Evolutionary conservation across 2,888 invertebrate genomes (phyloP).

Genomic region (Dromius quadrimaculatus): DNA sequence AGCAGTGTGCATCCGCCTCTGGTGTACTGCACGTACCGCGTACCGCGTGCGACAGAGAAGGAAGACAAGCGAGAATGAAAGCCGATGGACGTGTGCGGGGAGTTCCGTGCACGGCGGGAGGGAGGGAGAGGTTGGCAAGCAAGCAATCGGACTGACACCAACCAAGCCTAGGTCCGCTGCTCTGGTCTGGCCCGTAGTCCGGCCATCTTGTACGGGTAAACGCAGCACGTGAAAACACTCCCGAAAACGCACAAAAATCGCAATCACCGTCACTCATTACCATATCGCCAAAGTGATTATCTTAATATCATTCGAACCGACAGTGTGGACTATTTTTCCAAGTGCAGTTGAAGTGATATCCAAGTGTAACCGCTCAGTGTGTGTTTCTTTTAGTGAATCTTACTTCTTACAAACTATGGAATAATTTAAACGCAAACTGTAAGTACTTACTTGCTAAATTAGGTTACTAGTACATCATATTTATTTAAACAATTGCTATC

Average conservation of each 20-base stretch:
- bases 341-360: constrained; percentile 47
- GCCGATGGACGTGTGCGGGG: constrained; percentile 66
- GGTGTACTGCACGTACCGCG: constrained; percentile 62
- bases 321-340: constrained; percentile 24
- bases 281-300: constrained; percentile 27
- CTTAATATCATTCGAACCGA: too few relatives aligned
- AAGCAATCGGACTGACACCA: constrained; percentile 66
- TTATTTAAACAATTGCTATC: constrained; percentile 45
- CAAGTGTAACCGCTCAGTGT: constrained; percentile 34
- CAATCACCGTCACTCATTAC: constrained; percentile 9
- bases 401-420: constrained; percentile 43
- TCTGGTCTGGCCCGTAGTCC: constrained; percentile 60
- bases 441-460: constrained; percentile 41
- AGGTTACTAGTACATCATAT: constrained; percentile 42
- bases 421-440: constrained; percentile 44
- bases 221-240: constrained; percentile 44
- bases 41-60: constrained; percentile 61
- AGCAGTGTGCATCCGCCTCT: constrained; percentile 66
- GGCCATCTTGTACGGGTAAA: constrained; percentile 66
- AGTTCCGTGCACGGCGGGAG: constrained; percentile 66
- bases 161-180: constrained; percentile 63
- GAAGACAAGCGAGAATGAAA: constrained; percentile 67
- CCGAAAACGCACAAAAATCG: constrained; percentile 33
- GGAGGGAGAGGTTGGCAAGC: constrained; percentile 54
- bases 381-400: too few relatives aligned